Conservation (phyloP, 2,113 vertebrate genomes). For the Orthonyx spaldingii region DNA sequence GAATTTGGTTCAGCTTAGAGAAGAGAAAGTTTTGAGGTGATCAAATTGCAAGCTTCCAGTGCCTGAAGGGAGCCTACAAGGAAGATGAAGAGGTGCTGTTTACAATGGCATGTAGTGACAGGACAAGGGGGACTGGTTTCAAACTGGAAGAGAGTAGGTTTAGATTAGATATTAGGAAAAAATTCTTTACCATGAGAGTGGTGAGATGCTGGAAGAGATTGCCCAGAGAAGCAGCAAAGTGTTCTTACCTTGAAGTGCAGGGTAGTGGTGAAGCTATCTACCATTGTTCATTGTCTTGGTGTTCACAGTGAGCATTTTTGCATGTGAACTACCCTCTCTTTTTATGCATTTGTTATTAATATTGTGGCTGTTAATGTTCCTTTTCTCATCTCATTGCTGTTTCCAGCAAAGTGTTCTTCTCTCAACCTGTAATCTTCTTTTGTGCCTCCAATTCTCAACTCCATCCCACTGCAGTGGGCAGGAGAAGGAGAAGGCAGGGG, state of each 20-base stretch:
- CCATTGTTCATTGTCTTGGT: accelerated
- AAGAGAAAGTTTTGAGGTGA: neutral
- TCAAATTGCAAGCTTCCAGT: neutral
- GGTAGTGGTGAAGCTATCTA: accelerated
- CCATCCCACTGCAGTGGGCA: accelerated
- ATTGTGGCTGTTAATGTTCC: neutral
- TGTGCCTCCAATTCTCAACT: neutral
- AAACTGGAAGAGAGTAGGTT: neutral
- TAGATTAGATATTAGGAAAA: neutral
- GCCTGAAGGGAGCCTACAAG: neutral
- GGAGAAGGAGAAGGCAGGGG: neutral
- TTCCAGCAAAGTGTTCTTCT: neutral
- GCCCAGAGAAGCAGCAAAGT: too few relatives aligned
- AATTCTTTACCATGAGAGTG: neutral
- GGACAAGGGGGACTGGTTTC: neutral
- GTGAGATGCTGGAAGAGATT: neutral
- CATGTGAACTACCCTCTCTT: neutral
- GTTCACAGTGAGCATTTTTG: neutral
- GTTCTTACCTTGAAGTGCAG: too few relatives aligned
- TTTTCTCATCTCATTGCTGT: neutral
- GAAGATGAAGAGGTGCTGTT: neutral
- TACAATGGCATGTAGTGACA: neutral
- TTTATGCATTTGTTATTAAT: neutral
- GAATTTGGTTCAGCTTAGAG: neutral
- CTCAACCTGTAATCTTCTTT: neutral